Conservation (phyloP, 2,113 vertebrate genomes). For the Arvicanthis niloticus region DNA sequence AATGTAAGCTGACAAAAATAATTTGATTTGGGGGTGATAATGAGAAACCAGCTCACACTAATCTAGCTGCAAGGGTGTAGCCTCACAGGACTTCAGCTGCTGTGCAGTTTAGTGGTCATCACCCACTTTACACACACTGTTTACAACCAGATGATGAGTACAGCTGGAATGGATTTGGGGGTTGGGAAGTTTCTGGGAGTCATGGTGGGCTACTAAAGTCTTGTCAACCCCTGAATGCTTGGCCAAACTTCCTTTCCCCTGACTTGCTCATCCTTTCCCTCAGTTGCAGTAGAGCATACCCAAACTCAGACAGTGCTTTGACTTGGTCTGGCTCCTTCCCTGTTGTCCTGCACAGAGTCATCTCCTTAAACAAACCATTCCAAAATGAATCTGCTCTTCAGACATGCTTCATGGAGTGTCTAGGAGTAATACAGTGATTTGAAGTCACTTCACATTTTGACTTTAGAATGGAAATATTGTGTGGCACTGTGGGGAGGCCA, state of each 20-base stretch:
- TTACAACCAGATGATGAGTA: neutral
- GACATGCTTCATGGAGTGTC: neutral
- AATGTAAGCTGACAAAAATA: neutral
- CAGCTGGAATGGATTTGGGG: neutral
- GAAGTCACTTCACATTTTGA: neutral
- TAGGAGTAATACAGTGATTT: neutral
- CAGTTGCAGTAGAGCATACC: neutral
- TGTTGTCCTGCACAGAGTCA: neutral
- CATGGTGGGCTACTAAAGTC: neutral
- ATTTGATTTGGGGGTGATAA: neutral
- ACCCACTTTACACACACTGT: neutral
- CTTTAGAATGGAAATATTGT: neutral
- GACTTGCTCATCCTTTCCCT: neutral
- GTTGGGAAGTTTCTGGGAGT: neutral
- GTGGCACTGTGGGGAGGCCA: neutral
- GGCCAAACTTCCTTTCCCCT: neutral
- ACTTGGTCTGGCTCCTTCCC: neutral
- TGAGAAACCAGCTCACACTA: neutral
- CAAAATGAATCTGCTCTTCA: neutral
- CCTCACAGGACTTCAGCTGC: fast-evolving
- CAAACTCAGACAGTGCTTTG: neutral
- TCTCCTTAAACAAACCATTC: neutral
- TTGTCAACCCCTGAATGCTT: neutral
- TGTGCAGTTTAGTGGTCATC: neutral
- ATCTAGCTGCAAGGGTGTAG: neutral